Evolutionary conservation across 2,888 invertebrate species (phyloP), one percentile per base, ranked within the genome.

Genomic region (Leucophenga montana): DNA sequence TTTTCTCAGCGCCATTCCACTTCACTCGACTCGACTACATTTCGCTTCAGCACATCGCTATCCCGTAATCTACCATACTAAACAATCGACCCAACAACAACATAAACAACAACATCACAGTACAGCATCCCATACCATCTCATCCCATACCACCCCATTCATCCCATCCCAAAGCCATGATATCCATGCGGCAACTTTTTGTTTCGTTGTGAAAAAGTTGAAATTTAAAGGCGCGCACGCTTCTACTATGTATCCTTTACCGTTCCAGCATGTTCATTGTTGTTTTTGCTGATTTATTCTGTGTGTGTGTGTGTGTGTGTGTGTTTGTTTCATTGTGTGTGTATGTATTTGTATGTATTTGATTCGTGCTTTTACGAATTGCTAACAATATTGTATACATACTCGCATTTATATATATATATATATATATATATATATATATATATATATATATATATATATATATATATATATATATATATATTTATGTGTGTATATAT

Each of bases 121-220:
- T 3, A 27, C 27, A 27, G 27, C 27, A 27, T 39, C 39, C 11
- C 39, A 39, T 11, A 3, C 9, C 56, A 56, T 11, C 56, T 11
- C 11, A 14, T 56, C 69, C 59, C 65, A n/a, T n/a, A n/a, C n/a
- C 27, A 27, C 8, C 39, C 11, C 39, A 39, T 11, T 1, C 56
- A 56, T 11, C 56, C 14, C 11, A 14, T 56, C 69, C 59, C 65
- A n/a, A n/a, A n/a, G 33, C 18, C 33, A 46, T n/a, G 54, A 20
- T 31, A 68, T 48, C 54, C 27, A 48, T 18, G 59, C 22, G 27
- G 48, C 48, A 57, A 62, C 46, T 16, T 39, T 39, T 8, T 39
- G 8, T 8, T 39, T 39, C 39, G 9, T 39, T 3, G 4, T 27
- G 27, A 27, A 27, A 5, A 39, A 39, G 11, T 39, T 39, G 39